These are phyloP conservation scores for Anthoptus insignis DNA, from an alignment of 2,888 invertebrate genomes.

Conservation along the genomic window DNA sequence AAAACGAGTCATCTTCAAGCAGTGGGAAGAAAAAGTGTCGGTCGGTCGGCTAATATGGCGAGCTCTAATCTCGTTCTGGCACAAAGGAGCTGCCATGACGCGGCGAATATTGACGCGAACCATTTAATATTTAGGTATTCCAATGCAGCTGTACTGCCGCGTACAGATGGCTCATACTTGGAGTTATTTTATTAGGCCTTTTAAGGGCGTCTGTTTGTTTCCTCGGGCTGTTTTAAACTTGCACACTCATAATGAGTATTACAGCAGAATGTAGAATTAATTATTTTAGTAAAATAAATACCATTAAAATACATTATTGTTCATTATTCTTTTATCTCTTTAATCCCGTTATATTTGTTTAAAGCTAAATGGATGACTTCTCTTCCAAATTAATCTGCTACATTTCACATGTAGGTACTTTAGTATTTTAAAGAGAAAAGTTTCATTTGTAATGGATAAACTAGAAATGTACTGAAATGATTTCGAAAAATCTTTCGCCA, in stretches of 20 bases:
- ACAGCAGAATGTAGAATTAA: not conserved
- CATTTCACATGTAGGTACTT: too few relatives aligned
- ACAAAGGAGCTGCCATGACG: constrained; percentile 84
- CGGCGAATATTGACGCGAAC: constrained; percentile 78
- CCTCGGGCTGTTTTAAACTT: not conserved
- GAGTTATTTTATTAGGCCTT: not conserved
- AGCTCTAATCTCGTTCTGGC: constrained; percentile 75
- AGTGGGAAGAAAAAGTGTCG: constrained; percentile 66
- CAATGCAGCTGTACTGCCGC: constrained; percentile 68
- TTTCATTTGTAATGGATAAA: too few relatives aligned
- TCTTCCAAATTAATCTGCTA: too few relatives aligned
- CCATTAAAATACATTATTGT: too few relatives aligned
- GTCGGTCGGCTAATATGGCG: constrained; percentile 76
- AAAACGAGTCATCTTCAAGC: constrained; percentile 56
- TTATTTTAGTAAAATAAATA: too few relatives aligned
- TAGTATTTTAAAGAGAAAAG: too few relatives aligned
- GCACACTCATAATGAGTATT: not conserved
- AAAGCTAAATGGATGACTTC: too few relatives aligned
- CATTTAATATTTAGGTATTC: constrained; percentile 85
- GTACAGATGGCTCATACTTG: constrained; percentile 44
- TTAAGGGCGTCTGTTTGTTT: not conserved
- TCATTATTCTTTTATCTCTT: too few relatives aligned
- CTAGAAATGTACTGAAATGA: too few relatives aligned
- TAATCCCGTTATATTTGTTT: too few relatives aligned
- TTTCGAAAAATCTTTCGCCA: too few relatives aligned